Base-by-base conservation (phyloP, 64 coral and sea anemone species). In the Porites lutea region DNA sequence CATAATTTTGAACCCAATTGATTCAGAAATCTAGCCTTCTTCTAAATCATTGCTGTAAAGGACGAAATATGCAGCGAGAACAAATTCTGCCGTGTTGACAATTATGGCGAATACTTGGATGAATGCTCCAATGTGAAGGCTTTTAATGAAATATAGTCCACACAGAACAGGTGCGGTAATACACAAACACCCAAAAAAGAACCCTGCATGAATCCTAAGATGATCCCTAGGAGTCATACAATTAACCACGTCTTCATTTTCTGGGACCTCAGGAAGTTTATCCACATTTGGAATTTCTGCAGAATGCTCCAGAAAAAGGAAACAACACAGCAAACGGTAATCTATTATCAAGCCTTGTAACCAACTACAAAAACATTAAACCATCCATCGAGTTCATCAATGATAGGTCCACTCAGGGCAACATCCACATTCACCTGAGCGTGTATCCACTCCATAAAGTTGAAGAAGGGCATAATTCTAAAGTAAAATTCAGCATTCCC, bases 331-430 rank as follows among this genome's bases (percentile, higher is more conserved):
- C 2, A 97, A 49, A 14, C 92, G 82, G 46, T 97, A 97, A 63
- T 97, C 95, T 51, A 97, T 94, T 57, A 94, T 69, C 57, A 97
- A 49, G 92, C 88, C 18, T 82, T 97, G 68, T 97, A 97, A 5
- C 77, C 2, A 2, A 84, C 86, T 57, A 73, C 71, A 6, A 94
- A 23, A 46, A 90, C 74, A 13, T 65, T 47, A 45, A 93, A 94
- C 23, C 47, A 82, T 27, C 82, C 82, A 67, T 70, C 57, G 5
- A 76, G 10, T 60, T 48, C 19, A 13, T 47, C 59, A 20, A 14
- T 14, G 4, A 65, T 27, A 2, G 66, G 49, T 88, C 54, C 54
- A 57, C 67, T 87, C 3, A 74, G 62, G 6, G 2, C 3, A 19
- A 87, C 12, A 61, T 87, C 85, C 27, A 21, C 27, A 47, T 95